Evolutionary conservation across 1,140 invertebrate species (phyloP), one percentile per base, ranked within the genome.

Genomic region (Episyrphus balteatus): DNA sequence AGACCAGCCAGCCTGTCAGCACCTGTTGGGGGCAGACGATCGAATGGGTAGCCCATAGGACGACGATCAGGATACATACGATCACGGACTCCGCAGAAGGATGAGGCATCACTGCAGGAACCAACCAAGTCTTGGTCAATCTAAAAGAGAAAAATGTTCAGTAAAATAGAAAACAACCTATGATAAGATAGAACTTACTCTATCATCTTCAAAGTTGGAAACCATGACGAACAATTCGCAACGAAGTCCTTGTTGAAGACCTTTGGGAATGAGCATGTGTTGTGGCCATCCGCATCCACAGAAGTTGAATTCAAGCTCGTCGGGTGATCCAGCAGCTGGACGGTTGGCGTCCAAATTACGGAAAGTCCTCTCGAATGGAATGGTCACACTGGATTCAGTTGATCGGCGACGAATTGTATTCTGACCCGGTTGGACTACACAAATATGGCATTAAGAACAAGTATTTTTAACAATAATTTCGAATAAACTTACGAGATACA

Each of bases 271-370:
- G 1, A 92, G 72, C 80, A 91, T 80, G 60, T 92, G 86, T 41
- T 88, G 79, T 2, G 88, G 88, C 86, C 86, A 90, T 38, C 88
- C 88, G 62, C 87, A 91, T 32, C 87, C 86, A 65, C 88, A 90
- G 73, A 84, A 86, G 62, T 84, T 82, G 66, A 81, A 84, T 55
- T 77, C 72, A 0, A 73, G 72, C 30, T 77, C 72, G 2, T 71
- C 61, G 3, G 74, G 57, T 0, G 63, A 58, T 6, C 75, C 76
- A 21, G 70, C 66, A 1, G 69, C 67, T 3, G 79, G 78, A 0
- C 80, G 71, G 42, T 66, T 73, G 1, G 61, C 57, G 0, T 76
- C 72, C 44, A 83, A 61, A 55, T 78, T 74, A 9, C 81, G 73
- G 77, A 83, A 84, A 1, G 80, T 81, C 6, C 79, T 68, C 59